phyloP scores from a whole-genome alignment of 2,888 invertebrate genomes.

The Epinotia brunnichana region DNA sequence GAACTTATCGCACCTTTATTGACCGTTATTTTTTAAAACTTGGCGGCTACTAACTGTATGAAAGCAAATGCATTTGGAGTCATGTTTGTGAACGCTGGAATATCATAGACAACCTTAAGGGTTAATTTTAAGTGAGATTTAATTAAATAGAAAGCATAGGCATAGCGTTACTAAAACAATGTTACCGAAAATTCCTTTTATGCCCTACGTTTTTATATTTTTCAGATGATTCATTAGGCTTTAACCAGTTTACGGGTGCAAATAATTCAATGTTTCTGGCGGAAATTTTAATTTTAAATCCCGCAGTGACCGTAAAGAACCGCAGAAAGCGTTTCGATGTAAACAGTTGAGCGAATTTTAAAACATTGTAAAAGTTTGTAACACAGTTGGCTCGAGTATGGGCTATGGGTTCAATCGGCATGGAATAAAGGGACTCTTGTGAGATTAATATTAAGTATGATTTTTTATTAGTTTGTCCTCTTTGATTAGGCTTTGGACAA shows the following conservation, averaged over 20 bases:
- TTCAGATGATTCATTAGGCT: slow-evolving; percentile 3
- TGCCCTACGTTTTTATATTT: background rate
- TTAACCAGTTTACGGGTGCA: slow-evolving; percentile 1
- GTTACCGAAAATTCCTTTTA: too few species aligned
- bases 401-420: background rate
- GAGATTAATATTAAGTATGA: too few species aligned
- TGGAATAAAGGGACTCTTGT: background rate
- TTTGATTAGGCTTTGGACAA: too few species aligned
- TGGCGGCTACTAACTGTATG: slow-evolving; percentile 12
- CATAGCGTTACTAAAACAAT: too few species aligned
- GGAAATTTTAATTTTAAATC: slow-evolving; percentile 30
- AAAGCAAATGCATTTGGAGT: slow-evolving; percentile 8
- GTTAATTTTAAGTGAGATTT: too few species aligned
- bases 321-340: slow-evolving; percentile 42
- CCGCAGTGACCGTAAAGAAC: slow-evolving; percentile 36
- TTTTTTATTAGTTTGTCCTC: too few species aligned
- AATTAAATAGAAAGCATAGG: too few species aligned
- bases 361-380: slow-evolving; percentile 38
- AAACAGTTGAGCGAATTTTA: slow-evolving; percentile 37
- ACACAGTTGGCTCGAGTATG: slow-evolving; percentile 18
- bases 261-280: slow-evolving; percentile 4
- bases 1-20: slow-evolving; percentile 34
- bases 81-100: background rate
- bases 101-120: background rate
- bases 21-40: slow-evolving; percentile 37